Conservation (phyloP, 1,140 invertebrate genomes). For the Pogonomyrmex barbatus region DNA sequence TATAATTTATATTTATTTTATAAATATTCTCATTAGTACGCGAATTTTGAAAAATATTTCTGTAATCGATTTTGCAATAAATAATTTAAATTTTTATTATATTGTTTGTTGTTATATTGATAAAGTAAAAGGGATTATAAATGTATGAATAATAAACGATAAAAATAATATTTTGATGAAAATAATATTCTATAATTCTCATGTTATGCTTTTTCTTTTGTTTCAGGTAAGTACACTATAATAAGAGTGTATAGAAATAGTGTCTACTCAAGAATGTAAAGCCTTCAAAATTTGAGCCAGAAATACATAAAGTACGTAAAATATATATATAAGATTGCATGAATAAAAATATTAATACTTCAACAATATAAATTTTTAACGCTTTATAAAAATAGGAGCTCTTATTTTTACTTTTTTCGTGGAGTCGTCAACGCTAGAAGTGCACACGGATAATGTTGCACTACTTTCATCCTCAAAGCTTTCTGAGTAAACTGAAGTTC, state of each 20-base stretch:
- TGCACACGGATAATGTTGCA: background rate
- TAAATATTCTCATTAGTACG: background rate
- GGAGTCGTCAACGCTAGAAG: background rate
- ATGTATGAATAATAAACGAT: background rate
- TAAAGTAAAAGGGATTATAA: background rate
- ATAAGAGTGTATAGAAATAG: background rate
- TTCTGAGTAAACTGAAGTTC: constrained; percentile 34
- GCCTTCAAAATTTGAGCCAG: background rate
- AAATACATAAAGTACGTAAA: constrained; percentile 22
- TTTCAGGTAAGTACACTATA: constrained; percentile 56
- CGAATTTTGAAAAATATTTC: background rate
- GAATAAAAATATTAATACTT: background rate
- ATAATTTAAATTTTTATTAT: background rate
- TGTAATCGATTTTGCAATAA: background rate
- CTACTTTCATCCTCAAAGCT: background rate
- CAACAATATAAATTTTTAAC: background rate
- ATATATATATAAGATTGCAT: constrained; percentile 8
- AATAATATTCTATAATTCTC: constrained; percentile 2
- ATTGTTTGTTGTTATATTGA: background rate
- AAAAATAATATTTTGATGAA: background rate
- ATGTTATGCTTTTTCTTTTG: constrained; percentile 37
- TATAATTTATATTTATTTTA: background rate
- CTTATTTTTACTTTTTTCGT: background rate
- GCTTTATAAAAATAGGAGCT: constrained; percentile 3
- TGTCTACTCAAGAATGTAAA: constrained; percentile 4